Base-by-base conservation (phyloP, 2,888 invertebrate species). In the Druceiella hillmani region DNA sequence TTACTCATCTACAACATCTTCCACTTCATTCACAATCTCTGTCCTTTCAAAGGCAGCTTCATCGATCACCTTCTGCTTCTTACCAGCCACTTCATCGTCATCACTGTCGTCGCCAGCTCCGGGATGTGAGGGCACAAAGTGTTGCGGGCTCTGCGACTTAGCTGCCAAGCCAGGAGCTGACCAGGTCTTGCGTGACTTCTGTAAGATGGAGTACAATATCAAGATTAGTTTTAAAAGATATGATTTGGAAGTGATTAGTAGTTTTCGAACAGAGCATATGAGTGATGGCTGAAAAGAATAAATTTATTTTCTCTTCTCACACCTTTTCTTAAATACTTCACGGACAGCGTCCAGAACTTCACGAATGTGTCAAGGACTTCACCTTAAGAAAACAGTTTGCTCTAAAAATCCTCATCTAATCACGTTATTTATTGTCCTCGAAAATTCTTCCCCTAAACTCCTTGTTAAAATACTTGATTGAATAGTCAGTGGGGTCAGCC, bases 101-200 rank as follows among this genome's bases (percentile, higher is more conserved):
- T 77, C 78, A 52, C 81, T 80, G 2, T 73, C 72, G 43, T 77
- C 76, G 17, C 75, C 74, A 48, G 79, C 79, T 26, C 82, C 84
- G 28, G 83, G 83, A 66, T 84, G 82, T 27, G 74, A 68, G 1
- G 81, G 75, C 35, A 79, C 73, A 51, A 76, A 74, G 42, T 71
- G 66, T 30, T 74, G 66, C 14, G 81, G 79, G 39, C 66, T 65
- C 29, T 66, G 64, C 7, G 66, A 54, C 6, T 61, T 59, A 36
- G 74, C 67, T 41, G 75, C 69, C 50, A 69, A 40, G 24, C 82
- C 82, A 7, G 83, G 81, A 42, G 81, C 78, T 2, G 74, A 69
- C 78, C 78, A 82, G 29, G 61, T 61, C 39, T 65, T 63, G 32
- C 67, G 65, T 1, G 60, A 52, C 43, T 69, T 62, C 70, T 74